Base-by-base conservation (phyloP, 1,140 invertebrate genomes). In the Leptopilina clavipes region DNA sequence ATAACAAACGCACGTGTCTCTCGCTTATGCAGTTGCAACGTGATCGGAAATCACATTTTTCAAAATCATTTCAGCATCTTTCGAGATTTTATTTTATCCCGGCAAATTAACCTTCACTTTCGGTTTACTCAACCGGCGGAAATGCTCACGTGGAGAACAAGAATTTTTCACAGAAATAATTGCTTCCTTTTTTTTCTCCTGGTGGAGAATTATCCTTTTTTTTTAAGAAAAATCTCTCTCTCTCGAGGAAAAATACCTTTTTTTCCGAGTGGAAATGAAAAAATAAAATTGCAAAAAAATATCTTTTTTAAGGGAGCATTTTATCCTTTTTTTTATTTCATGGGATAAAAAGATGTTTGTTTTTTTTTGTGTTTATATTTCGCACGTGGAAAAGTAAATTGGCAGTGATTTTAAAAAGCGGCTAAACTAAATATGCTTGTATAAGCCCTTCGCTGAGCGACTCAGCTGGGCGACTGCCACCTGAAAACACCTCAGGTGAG, bases 391-490 rank as follows among this genome's bases (percentile, higher is more conserved):
- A 40, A 11, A 65, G 5, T 31, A 52, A 73, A 40, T 10, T 19
- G 59, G 40, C 59, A 25, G 25, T 59, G 5, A 14, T 17, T 17
- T 74, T 48, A 72, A 37, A 52, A 12, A 22, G 48, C 11, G 25
- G 73, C 31, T 74, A 18, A 40, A 31, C 6, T 45, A 56, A 75
- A 76, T 74, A 74, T 79, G 79, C 71, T 79, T 75, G 37, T 40
- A 56, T 75, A 73, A 79, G 76, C 82, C 83, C 83, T 82, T 83
- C 83, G 84, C 81, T 84, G 83, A 83, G 77, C 85, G 80, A 82
- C 84, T 85, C 84, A 78, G 83, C 84, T 79, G 83, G 80, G 82
- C 83, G 80, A 85, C 85, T 85, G 82, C 83, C 85, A 86, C 83
- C 81, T 83, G 84, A 85, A 31, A 31, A 80, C 80, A 81, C 81